Evolutionary conservation across 2,113 vertebrate genomes (phyloP).

Genomic region (Phalacrocorax brasilianus): DNA sequence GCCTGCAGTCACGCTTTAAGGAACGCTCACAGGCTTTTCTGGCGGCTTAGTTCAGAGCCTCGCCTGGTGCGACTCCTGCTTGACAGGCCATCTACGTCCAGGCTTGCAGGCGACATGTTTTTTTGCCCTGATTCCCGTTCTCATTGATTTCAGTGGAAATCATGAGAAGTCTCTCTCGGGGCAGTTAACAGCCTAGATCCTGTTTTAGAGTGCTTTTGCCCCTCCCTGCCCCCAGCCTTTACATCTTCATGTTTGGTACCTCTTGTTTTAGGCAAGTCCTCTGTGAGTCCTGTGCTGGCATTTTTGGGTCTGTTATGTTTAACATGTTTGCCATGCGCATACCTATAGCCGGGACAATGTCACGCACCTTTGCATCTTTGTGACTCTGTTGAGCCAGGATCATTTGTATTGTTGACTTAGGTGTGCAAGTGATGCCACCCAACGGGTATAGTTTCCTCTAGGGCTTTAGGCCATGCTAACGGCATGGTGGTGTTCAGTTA

Average conservation of each 20-base stretch:
- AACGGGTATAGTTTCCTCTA: neutral
- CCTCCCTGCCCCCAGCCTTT: neutral
- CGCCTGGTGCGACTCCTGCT: fast-evolving
- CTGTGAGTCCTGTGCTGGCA: neutral
- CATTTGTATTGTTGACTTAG: fast-evolving
- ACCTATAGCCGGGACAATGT: fast-evolving
- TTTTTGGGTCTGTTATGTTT: neutral
- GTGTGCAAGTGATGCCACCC: neutral
- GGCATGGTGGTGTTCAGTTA: neutral
- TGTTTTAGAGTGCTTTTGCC: neutral
- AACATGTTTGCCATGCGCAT: neutral
- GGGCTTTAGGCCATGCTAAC: neutral
- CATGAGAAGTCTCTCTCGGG: neutral
- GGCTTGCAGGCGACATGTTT: neutral
- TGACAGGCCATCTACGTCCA: neutral
- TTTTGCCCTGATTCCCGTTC: neutral
- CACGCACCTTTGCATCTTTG: neutral
- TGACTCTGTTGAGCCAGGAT: neutral
- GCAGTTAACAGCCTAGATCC: neutral
- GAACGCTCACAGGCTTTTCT: fast-evolving
- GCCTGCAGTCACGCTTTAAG: neutral
- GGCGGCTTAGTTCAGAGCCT: neutral
- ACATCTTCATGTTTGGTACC: neutral
- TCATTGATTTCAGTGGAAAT: neutral
- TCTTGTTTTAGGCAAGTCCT: neutral